Base-by-base conservation (phyloP, 2,797 vertebrate species). In the Takifugu ocellatus region DNA sequence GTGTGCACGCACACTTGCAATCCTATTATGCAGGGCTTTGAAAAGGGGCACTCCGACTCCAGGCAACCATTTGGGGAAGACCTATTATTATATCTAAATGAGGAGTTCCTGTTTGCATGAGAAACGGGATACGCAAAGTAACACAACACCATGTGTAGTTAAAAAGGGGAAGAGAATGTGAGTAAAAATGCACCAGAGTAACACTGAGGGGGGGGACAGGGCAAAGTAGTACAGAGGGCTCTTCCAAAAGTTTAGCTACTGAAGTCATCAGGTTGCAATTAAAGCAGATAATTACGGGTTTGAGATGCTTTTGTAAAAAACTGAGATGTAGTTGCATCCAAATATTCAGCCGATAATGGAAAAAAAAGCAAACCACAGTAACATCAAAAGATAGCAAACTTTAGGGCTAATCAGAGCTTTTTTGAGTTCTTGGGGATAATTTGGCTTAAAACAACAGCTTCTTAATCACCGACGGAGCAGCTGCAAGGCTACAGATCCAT, bases 381-480 rank as follows among this genome's bases (percentile, higher is more conserved):
- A 48, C 25, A 69, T 54, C 24, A 50, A 49, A 77, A 52, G 24
- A 50, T 52, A 46, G 44, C 3, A 49, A n/a, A 45, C 52, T 63
- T 70, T 68, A 12, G 48, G 27, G 29, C 66, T 59, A 62, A 52
- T 3, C 17, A 71, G 49, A 59, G 66, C 44, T 59, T 51, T 56
- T 71, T 53, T 51, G 72, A 79, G 42, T 52, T 72, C 51, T 52
- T 60, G 27, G 63, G 75, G 14, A 17, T 58, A 17, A 43, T 70
- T 74, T 62, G 58, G 49, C 29, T 58, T 59, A 49, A 70, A 79
- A 73, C 50, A 43, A 81, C 67, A 77, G 77, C 75, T 84, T 77
- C 63, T 70, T 77, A 87, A 88, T 83, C 74, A 70, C 71, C 72
- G 48, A 16, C 33, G 56, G 60, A 83, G 78, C 87, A 89, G 86